phyloP scores from a whole-genome alignment of 2,888 invertebrate species.

The Epicampocera succincta region DNA sequence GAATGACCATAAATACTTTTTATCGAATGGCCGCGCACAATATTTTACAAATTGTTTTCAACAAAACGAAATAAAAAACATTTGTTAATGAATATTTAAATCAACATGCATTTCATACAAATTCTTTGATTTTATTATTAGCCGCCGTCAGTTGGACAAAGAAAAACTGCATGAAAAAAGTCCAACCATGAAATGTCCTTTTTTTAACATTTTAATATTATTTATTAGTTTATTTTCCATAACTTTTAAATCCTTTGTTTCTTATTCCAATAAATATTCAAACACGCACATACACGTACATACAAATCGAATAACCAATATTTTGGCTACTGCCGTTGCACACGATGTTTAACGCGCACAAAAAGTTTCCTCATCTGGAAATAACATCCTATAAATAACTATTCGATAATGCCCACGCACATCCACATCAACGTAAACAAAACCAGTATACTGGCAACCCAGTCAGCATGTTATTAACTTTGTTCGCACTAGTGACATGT shows the following conservation, averaged over 20 bases:
- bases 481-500: neutral
- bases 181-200: constrained; percentile 2
- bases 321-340: constrained; percentile 32
- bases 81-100: constrained; percentile 37
- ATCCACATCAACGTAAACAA: neutral
- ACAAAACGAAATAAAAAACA: constrained; percentile 20
- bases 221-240: constrained; percentile 60
- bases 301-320: neutral
- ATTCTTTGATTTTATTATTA: constrained; percentile 5
- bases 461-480: neutral
- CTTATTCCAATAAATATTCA: constrained; percentile 14
- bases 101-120: constrained; percentile 22
- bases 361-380: constrained; percentile 67
- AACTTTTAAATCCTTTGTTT: constrained; percentile 53
- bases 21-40: constrained; percentile 11
- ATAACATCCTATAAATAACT: constrained; percentile 64
- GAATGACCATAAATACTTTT: constrained; percentile 16
- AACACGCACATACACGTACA: neutral
- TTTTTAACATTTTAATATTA: constrained; percentile 43
- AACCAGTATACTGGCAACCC: neutral
- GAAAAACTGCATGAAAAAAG: neutral
- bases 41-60: constrained; percentile 20
- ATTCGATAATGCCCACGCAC: constrained; percentile 12
- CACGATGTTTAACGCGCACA: constrained; percentile 70
- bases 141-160: neutral